Conservation (phyloP, 2,888 invertebrate species). For the Yponomeuta plumbellus region DNA sequence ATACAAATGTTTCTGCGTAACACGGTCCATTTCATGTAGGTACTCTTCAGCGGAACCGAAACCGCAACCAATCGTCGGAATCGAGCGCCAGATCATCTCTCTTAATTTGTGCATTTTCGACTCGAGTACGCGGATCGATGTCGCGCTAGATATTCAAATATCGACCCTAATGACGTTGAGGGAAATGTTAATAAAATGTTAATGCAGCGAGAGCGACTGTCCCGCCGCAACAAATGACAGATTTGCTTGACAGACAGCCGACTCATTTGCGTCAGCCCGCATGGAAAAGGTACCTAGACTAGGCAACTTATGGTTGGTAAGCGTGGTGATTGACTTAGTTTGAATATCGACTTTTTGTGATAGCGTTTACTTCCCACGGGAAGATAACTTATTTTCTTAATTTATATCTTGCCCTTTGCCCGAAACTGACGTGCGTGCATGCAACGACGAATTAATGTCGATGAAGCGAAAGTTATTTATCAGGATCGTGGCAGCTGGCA, state of each 20-base stretch:
- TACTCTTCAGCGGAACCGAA: neutral
- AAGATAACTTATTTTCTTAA: neutral
- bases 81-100: conserved; percentile 52
- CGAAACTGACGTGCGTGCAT: no score
- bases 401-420: no score
- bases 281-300: neutral
- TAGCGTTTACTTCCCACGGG: neutral
- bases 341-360: neutral
- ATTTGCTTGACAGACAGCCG: conserved; percentile 69
- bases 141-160: conserved; percentile 66
- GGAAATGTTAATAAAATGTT: conserved; percentile 76
- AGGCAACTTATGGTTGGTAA: neutral
- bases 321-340: neutral
- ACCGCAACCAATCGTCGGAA: neutral
- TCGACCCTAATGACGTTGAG: conserved; percentile 69
- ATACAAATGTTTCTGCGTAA: no score
- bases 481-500: no score
- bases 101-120: conserved; percentile 77
- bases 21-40: no score
- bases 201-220: conserved; percentile 67
- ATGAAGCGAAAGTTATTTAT: no score
- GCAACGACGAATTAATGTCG: no score
- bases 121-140: conserved; percentile 35
- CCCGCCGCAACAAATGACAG: conserved; percentile 67
- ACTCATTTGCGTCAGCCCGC: conserved; percentile 49